A percentile compares a stretch with the other conserved stretches of the same genome.
Conservation (phyloP, 2,113 vertebrate genomes). For the Haemorhous mexicanus region DNA sequence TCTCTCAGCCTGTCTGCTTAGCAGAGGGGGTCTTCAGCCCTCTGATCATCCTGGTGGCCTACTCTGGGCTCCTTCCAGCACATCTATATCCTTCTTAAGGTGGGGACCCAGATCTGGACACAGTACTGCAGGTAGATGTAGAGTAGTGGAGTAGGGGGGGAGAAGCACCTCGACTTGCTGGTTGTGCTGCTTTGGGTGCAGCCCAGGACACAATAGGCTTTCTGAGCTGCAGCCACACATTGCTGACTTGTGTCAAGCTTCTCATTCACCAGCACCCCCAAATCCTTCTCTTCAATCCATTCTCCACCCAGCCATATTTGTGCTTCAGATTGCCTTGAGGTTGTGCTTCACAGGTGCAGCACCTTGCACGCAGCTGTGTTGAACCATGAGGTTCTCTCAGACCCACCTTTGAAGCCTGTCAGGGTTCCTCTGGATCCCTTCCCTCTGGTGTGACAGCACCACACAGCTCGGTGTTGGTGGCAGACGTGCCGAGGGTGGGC, state of each 20-base stretch:
- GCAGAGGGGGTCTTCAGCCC: neutral
- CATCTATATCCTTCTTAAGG: neutral
- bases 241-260: neutral
- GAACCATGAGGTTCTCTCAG: neutral
- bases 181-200: neutral
- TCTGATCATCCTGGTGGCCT: neutral
- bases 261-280: neutral
- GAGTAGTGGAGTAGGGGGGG: neutral
- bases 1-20: neutral
- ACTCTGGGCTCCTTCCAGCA: neutral
- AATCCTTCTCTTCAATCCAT: neutral
- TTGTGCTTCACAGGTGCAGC: neutral
- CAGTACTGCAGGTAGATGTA: neutral
- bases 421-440: neutral
- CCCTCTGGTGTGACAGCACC: neutral
- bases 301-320: neutral
- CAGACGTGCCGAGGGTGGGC: fast-evolving
- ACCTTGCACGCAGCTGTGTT: neutral
- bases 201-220: neutral
- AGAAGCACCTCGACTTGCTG: neutral
- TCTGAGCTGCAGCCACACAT: neutral
- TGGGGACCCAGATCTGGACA: neutral
- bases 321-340: neutral
- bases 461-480: neutral
- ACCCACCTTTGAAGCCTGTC: neutral